These are phyloP conservation scores for Cataglyphis albicans DNA, from an alignment of 2,888 invertebrate species.

Conservation along the genomic window DNA sequence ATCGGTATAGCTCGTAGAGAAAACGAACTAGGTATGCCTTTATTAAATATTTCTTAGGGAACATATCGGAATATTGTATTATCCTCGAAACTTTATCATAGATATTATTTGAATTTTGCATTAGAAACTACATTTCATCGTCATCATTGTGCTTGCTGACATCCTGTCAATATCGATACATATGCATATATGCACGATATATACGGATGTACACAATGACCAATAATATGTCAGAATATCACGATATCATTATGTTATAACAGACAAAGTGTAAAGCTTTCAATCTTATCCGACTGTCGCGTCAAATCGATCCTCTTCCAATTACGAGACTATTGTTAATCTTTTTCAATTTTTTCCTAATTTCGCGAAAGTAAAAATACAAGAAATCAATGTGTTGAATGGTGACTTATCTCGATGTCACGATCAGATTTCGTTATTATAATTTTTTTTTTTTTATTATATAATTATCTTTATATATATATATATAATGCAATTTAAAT, in stretches of 20 bases:
- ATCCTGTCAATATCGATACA: conserved; percentile 69
- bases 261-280: conserved; percentile 68
- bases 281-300: conserved; percentile 42
- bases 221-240: conserved; percentile 12
- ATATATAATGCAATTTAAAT: not conserved
- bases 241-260: conserved; percentile 70
- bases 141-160: conserved; percentile 60
- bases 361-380: conserved; percentile 29
- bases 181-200: conserved; percentile 40
- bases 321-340: conserved; percentile 34
- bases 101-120: conserved; percentile 54
- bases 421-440: not conserved
- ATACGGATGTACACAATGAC: conserved; percentile 21
- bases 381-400: not conserved
- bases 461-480: too few species aligned
- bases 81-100: conserved; percentile 43
- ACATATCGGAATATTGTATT: conserved; percentile 70
- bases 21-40: conserved; percentile 63
- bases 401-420: not conserved
- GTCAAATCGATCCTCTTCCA: conserved; percentile 36
- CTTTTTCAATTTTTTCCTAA: conserved; percentile 20
- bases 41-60: conserved; percentile 67
- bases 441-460: not conserved
- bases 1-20: not conserved
- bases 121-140: conserved; percentile 60